Evolutionary conservation across 2,888 invertebrate species (phyloP), one percentile per base, ranked within the genome.

Genomic region (Cenopis cana): DNA sequence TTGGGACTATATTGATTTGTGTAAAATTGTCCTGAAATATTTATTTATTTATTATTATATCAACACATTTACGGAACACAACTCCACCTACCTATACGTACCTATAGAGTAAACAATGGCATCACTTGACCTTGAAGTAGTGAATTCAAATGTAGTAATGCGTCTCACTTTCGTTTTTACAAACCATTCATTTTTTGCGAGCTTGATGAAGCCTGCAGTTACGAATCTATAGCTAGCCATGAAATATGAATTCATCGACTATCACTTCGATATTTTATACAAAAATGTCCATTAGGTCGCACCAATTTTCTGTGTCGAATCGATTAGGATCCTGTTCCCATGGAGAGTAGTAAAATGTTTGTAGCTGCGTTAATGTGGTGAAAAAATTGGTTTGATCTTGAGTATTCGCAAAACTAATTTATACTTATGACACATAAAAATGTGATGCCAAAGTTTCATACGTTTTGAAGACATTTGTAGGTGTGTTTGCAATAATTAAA

Each of bases 231-330:
- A n/a, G 24, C n/a, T 8, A n/a, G n/a, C 12, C 33, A 50, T 62
- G 18, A 64, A 52, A 64, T 64, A 38, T 38, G 38, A 33, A 61
- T 11, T 54, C 54, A 50, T 29, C 49, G 17, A 36, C 64, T 64
- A 36, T 54, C 52, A 54, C 38, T n/a, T 52, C n/a, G 9, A 33
- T 6, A 36, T 62, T 54, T n/a, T 54, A 54, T 52, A 36, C 50
- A 64, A 64, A 36, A 52, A 64, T 38, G n/a, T 4, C 52, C 50
- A 20, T 50, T 50, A 62, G 33, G 50, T 20, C 62, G 18, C 54
- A 33, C 41, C 59, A 65, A 65, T 70, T 70, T 70, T 70, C 70
- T 56, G 46, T 60, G 54, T 46, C 70, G 52, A 70, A 70, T 70
- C 65, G 59, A 38, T 70, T 70, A 18, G n/a, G 9, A 8, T 50